These are phyloP conservation scores for Cyanoramphus novaezelandiae DNA, from an alignment of 2,113 vertebrate species.

Conservation along the genomic window DNA sequence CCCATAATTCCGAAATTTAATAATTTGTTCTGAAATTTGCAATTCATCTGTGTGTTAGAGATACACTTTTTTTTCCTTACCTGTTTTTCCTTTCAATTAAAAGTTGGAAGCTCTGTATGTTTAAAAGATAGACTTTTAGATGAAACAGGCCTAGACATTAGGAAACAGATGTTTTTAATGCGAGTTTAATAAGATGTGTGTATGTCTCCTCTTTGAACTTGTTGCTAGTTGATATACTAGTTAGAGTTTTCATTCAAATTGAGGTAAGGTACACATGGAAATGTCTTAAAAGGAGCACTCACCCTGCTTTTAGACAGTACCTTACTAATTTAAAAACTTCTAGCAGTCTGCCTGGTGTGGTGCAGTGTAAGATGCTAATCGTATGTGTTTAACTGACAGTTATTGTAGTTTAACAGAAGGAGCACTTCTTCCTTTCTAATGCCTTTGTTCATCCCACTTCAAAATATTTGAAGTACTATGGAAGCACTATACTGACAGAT, in stretches of 20 bases:
- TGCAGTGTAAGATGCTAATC: background rate
- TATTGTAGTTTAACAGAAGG: background rate
- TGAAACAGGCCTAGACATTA: background rate
- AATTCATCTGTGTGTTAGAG: background rate
- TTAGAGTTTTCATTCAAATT: background rate
- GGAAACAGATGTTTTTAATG: background rate
- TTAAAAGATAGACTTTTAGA: background rate
- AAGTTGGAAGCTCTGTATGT: background rate
- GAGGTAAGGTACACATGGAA: background rate
- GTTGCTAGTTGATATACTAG: background rate
- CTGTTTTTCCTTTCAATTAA: background rate
- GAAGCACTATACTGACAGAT: background rate
- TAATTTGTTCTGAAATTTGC: background rate
- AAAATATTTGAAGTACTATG: slow-evolving; percentile 7
- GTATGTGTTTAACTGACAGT: background rate
- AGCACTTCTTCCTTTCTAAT: background rate
- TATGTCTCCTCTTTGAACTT: background rate
- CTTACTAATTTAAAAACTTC: background rate
- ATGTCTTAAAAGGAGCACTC: background rate
- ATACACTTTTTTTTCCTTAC: background rate
- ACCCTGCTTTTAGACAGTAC: background rate
- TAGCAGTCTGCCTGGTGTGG: background rate
- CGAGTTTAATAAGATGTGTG: background rate
- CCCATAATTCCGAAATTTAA: background rate
- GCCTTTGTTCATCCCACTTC: slow-evolving; percentile 8